Percentiles rank a stretch among this genome's conserved stretches.
These are phyloP conservation scores for Isotomurus palustris DNA, from an alignment of 2,888 invertebrate genomes.

Conservation along the genomic window DNA sequence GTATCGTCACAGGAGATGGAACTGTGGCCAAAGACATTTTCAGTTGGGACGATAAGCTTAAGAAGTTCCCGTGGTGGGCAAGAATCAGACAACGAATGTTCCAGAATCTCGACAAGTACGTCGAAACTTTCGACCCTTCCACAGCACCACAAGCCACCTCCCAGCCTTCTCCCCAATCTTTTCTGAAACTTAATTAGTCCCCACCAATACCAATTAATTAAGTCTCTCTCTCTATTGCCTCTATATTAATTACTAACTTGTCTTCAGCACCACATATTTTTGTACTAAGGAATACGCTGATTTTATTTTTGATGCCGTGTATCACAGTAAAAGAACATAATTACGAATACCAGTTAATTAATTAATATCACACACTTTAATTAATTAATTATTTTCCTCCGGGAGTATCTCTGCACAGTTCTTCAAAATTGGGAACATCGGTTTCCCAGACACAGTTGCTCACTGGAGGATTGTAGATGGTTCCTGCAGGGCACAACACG, in stretches of 20 bases:
- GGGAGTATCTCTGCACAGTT: not conserved
- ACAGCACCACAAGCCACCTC: not conserved
- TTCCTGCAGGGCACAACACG: not conserved
- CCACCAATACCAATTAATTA: too few relatives aligned
- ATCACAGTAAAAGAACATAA: too few relatives aligned
- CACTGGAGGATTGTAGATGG: slow-evolving; percentile 1
- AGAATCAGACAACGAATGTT: slow-evolving; percentile 28
- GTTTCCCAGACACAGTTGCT: slow-evolving; percentile 1
- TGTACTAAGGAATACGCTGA: too few relatives aligned
- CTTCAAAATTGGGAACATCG: not conserved
- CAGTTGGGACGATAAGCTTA: slow-evolving; percentile 27
- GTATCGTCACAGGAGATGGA: slow-evolving; percentile 27
- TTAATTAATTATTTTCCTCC: not conserved
- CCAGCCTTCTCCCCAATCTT: not conserved
- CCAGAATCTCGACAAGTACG: slow-evolving; percentile 27
- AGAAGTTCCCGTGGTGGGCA: slow-evolving; percentile 33
- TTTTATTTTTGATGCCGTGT: too few relatives aligned
- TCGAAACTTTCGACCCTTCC: slow-evolving; percentile 21
- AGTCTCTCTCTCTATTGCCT: too few relatives aligned
- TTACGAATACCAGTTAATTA: not conserved
- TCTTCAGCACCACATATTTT: too few relatives aligned
- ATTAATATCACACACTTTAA: not conserved
- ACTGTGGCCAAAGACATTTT: slow-evolving; percentile 30
- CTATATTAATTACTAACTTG: too few relatives aligned
- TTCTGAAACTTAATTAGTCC: too few relatives aligned